Base-by-base conservation (phyloP, 2,113 vertebrate species). In the Channa maculata region DNA sequence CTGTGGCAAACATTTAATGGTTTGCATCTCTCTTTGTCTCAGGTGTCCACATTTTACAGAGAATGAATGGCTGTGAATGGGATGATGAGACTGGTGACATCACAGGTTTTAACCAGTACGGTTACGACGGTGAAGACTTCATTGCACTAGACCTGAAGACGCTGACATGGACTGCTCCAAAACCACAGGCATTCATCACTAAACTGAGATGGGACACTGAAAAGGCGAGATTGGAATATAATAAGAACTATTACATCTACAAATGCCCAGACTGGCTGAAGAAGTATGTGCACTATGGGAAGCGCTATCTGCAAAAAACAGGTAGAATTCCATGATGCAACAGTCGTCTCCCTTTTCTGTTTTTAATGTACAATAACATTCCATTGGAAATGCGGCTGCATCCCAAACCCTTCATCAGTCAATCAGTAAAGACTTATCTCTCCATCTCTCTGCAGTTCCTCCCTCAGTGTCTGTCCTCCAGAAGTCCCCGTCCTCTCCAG, bases 81-180 rank as follows among this genome's bases (percentile, higher is more conserved):
- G 80, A 89, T 0, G 71, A 82, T 0, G 83, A 82, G 38, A 82
- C 65, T 14, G 64, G 44, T 37, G 34, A 73, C 33, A 8, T 75
- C 5, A 10, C 0, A 6, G 78, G 75, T 39, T 89, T 24, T 49
- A 1, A 54, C 13, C 80, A 84, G 48, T 67, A 24, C 2, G 81
- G 72, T n/a, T 89, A 84, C 12, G 64, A 89, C 38, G 88, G 85
- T 8, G 67, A 7, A 0, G 88, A 94, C n/a, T 92, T 88, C 11
- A 0, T 94, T 0, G 0, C 45, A 7, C 9, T 92, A 0, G 72
- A 94, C 66, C 3, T 75, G 36, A 15, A 79, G 48, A n/a, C 43
- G 3, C 0, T 44, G 55, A 85, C 52, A 0, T 92, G 38, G 64
- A 79, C 2, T 0, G 81, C 88, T 0, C 36, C 75, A 0, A 83